Percentiles rank a stretch among this genome's conserved stretches.
phyloP scores from a whole-genome alignment of 2,113 vertebrate genomes.

The Cercopithecus mona region DNA sequence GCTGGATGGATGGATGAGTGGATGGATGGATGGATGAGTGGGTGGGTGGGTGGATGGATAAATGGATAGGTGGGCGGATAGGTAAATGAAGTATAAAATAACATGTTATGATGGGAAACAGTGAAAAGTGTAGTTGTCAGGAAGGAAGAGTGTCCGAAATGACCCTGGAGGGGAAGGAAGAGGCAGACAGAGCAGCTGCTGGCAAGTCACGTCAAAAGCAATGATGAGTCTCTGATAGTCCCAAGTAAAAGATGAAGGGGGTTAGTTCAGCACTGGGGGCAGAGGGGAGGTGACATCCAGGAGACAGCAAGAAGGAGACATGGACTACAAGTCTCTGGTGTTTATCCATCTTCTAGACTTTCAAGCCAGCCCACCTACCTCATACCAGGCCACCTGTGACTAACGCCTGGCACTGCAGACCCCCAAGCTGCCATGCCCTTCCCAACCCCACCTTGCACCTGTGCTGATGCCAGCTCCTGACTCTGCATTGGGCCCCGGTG shows the following conservation, averaged over 20 bases:
- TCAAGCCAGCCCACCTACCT: no score
- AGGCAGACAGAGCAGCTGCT: neutral
- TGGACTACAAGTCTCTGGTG: neutral
- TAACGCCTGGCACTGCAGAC: rapidly evolving
- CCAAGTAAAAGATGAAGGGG: neutral
- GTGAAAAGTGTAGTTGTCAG: neutral
- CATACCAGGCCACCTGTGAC: neutral
- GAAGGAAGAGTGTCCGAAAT: neutral
- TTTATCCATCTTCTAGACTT: neutral
- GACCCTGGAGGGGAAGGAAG: neutral
- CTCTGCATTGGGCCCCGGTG: neutral
- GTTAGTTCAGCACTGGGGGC: no score
- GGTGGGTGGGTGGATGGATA: neutral
- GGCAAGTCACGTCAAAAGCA: neutral
- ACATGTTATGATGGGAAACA: neutral
- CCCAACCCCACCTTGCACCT: rapidly evolving
- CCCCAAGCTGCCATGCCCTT: neutral
- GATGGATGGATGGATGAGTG: neutral
- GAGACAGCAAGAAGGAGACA: neutral
- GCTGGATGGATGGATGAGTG: neutral
- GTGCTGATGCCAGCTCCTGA: neutral
- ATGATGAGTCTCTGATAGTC: neutral
- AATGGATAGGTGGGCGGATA: neutral
- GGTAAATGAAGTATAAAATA: neutral
- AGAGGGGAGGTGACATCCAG: neutral